Evolutionary conservation across 2,113 vertebrate genomes (phyloP).

Genomic region (Oncorhynchus masou): DNA sequence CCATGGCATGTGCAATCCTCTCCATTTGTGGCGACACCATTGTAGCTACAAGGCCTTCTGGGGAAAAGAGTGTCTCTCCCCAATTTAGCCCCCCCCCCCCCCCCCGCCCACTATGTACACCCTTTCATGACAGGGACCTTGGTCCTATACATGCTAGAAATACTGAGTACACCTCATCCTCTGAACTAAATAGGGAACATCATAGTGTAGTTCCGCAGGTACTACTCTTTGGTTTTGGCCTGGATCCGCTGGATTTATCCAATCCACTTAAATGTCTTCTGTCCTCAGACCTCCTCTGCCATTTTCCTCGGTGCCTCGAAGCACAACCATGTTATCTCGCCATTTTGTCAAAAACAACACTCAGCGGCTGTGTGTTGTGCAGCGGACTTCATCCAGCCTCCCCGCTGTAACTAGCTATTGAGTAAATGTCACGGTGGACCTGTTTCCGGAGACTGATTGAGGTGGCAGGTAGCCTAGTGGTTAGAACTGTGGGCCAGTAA

Average conservation of each 20-base stretch:
- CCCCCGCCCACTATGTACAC: not conserved
- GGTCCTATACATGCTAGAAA: not conserved
- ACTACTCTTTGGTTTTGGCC: not conserved
- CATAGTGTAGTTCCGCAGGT: not conserved
- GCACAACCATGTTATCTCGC: not conserved
- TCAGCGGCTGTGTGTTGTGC: not conserved
- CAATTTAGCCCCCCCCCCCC: not conserved
- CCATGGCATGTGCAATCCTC: slow-evolving; percentile 18
- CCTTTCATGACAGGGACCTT: not conserved
- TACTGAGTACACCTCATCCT: not conserved
- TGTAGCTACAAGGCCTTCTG: not conserved
- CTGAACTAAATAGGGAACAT: not conserved
- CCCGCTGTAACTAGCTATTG: slow-evolving; percentile 1
- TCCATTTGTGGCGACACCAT: not conserved
- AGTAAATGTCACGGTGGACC: slow-evolving; percentile 30
- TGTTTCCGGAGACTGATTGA: not conserved
- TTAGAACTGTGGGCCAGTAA: no score
- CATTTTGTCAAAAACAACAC: not conserved
- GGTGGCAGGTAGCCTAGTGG: no score
- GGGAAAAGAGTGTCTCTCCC: not conserved
- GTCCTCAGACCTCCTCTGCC: not conserved
- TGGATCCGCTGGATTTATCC: slow-evolving; percentile 4
- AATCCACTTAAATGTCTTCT: slow-evolving; percentile 24
- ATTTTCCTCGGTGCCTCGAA: not conserved
- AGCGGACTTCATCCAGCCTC: not conserved